Evolutionary conservation across 1,140 invertebrate genomes (phyloP).

Genomic region (Cephus cinctus): DNA sequence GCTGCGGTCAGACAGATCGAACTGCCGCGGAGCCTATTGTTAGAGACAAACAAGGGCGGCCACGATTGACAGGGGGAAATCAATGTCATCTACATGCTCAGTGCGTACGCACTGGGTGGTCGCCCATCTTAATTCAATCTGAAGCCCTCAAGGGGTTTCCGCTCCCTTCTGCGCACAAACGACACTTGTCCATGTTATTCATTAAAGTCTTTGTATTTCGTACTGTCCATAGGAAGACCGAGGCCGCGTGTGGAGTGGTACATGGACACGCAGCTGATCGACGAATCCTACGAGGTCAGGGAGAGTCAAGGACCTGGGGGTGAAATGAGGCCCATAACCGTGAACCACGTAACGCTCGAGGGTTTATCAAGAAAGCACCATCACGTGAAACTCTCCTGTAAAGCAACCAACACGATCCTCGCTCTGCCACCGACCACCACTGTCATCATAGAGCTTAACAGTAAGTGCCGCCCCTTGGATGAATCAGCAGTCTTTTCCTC

Average conservation of each 20-base stretch:
- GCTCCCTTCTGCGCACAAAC: no score
- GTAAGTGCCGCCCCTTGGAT: conserved; percentile 52
- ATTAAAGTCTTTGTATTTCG: no score
- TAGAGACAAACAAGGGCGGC: no score
- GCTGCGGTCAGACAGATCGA: no score
- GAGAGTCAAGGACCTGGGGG: conserved; percentile 37
- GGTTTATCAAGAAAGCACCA: conserved; percentile 57
- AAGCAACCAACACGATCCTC: conserved; percentile 65
- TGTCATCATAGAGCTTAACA: conserved; percentile 62
- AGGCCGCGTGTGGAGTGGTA: conserved; percentile 61
- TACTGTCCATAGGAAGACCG: conserved; percentile 63
- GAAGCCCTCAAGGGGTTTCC: no score
- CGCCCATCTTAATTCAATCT: no score
- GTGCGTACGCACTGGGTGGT: no score
- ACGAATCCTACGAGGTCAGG: conserved; percentile 55
- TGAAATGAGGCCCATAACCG: conserved; percentile 50
- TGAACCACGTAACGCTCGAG: conserved; percentile 56
- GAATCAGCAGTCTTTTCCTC: no score
- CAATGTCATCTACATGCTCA: no score
- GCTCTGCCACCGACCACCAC: conserved; percentile 56
- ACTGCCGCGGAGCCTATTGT: no score
- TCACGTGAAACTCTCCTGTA: conserved; percentile 59
- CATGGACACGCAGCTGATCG: conserved; percentile 57
- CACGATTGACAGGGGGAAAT: no score
- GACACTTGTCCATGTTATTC: no score